These are phyloP conservation scores for Caradrina clavipalpis DNA, from an alignment of 2,888 invertebrate genomes.

Conservation along the genomic window DNA sequence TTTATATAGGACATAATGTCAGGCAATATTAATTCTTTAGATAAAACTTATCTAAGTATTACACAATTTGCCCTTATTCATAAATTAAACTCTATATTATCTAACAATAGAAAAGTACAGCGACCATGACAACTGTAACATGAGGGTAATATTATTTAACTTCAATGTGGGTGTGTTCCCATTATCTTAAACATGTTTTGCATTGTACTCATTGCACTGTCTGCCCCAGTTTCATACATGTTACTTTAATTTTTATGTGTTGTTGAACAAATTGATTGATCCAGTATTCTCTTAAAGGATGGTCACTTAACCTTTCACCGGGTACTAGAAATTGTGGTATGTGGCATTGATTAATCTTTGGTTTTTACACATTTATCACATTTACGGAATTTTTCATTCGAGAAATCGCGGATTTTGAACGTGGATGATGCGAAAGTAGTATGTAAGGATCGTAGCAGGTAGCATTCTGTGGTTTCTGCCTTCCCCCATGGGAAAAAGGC, in stretches of 20 bases:
- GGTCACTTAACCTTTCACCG: neutral
- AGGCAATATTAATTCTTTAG: neutral
- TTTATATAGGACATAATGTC: neutral
- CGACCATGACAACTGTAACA: neutral
- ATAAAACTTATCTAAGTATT: too few species aligned
- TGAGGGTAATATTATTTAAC: neutral
- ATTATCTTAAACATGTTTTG: constrained; percentile 7
- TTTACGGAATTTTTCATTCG: too few species aligned
- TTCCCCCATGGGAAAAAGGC: too few species aligned
- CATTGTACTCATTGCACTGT: neutral
- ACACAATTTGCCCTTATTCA: neutral
- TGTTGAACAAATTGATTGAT: neutral
- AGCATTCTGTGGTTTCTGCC: too few species aligned
- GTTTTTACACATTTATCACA: too few species aligned
- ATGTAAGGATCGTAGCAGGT: too few species aligned
- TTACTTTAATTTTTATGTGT: neutral
- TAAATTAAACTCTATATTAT: neutral
- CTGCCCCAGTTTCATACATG: neutral
- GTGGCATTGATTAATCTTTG: too few species aligned
- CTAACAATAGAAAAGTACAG: neutral
- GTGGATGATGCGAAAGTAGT: too few species aligned
- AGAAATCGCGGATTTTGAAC: too few species aligned
- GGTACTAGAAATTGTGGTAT: neutral
- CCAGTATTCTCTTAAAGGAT: too few species aligned
- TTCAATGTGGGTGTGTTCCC: constrained; percentile 25